Base-by-base conservation (phyloP, 1,140 invertebrate genomes). In the Drosophila insularis region DNA sequence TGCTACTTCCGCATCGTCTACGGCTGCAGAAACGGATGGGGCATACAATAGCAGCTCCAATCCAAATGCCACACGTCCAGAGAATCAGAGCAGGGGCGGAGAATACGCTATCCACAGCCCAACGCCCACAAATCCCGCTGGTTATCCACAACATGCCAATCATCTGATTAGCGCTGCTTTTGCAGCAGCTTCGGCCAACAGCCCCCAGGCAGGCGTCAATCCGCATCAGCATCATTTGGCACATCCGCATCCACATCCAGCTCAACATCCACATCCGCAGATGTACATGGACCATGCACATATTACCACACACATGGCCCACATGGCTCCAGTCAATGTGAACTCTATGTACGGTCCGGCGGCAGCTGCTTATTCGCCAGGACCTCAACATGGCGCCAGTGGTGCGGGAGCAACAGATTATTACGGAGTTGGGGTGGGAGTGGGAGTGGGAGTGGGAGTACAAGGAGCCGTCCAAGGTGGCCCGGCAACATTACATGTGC, bases 241-340 rank as follows among this genome's bases (percentile, higher is more conserved):
- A 35, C 81, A 68, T 35, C 8, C 78, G 31, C 71, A 72, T 39
- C 55, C 79, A 32, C 81, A 90, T 73, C 66, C 72, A 2, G 78
- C 58, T 60, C 32, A 62, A 1, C 76, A 77, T 66, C 21, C 78
- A 5, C 80, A 81, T 68, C 50, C 81, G n/a, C 84, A 81, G 43
- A 90, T 91, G 71, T 92, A 89, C 35, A 77, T 91, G 71, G 91
- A 92, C 35, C 91, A 90, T 60, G 63, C 82, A 27, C 90, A 72
- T 23, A 75, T 63, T 5, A 55, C 60, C 5, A 61, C 65, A 10
- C 86, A 77, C 32, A 73, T 90, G 69, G 64, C 87, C 11, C 82
- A 90, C 31, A 68, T 84, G 19, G 39, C 81, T 0, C 37, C 77
- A 46, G 71, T 84, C 0, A 70, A 74, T 32, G 79, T 85, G 4